Conservation (phyloP, 2,888 invertebrate species). For the Bombyx huttoni region DNA sequence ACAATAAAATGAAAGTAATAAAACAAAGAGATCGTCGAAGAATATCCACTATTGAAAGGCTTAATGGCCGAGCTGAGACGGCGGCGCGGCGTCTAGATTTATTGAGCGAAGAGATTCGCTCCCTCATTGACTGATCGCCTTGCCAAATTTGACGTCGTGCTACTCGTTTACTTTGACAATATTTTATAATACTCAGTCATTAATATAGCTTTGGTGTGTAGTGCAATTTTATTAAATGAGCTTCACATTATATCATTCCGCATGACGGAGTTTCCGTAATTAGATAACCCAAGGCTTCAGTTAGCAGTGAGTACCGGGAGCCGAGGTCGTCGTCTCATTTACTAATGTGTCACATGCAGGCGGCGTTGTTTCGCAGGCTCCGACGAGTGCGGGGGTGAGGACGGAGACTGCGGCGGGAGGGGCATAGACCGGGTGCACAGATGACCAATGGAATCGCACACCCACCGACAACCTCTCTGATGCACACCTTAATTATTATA, state of each 20-base stretch:
- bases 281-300: not conserved
- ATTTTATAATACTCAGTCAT: not conserved
- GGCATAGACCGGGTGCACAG: conserved; percentile 13
- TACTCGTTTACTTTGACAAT: conserved; percentile 5
- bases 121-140: conserved; percentile 16
- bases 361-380: conserved; percentile 60
- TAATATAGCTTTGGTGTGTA: no score
- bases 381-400: conserved; percentile 17
- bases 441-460: conserved; percentile 56
- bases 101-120: conserved; percentile 38
- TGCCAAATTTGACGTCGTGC: conserved; percentile 18
- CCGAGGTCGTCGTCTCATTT: conserved; percentile 71
- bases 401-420: conserved; percentile 9
- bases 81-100: conserved; percentile 43
- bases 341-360: conserved; percentile 74
- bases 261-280: not conserved
- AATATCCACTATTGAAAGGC: conserved; percentile 58
- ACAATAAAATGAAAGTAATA: conserved; percentile 71
- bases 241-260: no score
- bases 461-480: conserved; percentile 27
- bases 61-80: conserved; percentile 65
- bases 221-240: no score
- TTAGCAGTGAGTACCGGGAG: conserved; percentile 42
- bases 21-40: conserved; percentile 63
- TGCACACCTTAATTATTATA: conserved; percentile 53